phyloP scores from a whole-genome alignment of 2,888 invertebrate genomes.

The Chymomyza fuscimana region DNA sequence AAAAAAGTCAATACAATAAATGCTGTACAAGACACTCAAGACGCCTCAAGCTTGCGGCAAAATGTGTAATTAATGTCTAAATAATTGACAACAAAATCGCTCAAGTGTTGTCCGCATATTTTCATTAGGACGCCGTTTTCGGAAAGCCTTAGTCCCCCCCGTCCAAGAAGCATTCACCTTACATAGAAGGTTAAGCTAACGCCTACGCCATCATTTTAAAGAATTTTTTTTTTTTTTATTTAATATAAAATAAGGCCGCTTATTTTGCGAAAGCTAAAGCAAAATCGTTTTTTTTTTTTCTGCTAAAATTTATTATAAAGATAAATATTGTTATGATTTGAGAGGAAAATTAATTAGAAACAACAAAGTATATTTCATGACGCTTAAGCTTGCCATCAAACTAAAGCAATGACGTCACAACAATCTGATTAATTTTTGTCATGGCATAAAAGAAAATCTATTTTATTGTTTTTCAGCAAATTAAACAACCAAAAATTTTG shows the following conservation, averaged over 20 bases:
- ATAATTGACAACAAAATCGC: slow-evolving; percentile 48
- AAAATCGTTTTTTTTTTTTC: neutral
- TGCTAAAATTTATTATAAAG: slow-evolving; percentile 5
- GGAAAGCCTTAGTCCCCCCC: too few species aligned
- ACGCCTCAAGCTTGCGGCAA: slow-evolving; percentile 5
- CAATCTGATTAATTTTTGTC: neutral
- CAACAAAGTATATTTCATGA: slow-evolving; percentile 26
- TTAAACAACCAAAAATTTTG: neutral
- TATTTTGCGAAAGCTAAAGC: neutral
- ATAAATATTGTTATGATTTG: slow-evolving; percentile 16
- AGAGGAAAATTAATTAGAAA: slow-evolving; percentile 44
- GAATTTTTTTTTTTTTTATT: neutral
- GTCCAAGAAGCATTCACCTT: neutral
- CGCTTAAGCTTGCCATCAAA: slow-evolving; percentile 44
- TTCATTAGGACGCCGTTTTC: neutral
- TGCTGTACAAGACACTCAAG: neutral
- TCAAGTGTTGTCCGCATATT: slow-evolving; percentile 1
- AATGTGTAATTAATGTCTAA: slow-evolving; percentile 60
- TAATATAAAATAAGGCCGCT: neutral
- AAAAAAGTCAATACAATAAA: neutral
- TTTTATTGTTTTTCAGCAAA: neutral
- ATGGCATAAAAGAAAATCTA: neutral
- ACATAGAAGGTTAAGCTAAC: slow-evolving; percentile 38
- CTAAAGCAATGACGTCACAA: slow-evolving; percentile 4
- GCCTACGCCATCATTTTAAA: slow-evolving; percentile 30